A percentile compares a stretch with the other conserved stretches of the same genome.
These are phyloP conservation scores for Brachyopa scutellaris DNA, from an alignment of 2,888 invertebrate genomes.

Conservation along the genomic window DNA sequence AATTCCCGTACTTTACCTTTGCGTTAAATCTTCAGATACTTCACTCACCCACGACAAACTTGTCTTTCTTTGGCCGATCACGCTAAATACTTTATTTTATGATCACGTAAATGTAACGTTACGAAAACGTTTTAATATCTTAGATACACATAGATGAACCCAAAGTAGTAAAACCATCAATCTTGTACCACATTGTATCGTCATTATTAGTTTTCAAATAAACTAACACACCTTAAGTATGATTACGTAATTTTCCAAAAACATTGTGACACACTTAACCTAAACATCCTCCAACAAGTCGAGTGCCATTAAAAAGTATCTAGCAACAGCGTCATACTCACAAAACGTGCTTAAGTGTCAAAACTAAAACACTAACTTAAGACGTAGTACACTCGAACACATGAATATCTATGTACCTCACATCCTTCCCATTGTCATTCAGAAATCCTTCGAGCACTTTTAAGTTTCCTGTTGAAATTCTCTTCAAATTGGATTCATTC, in stretches of 20 bases:
- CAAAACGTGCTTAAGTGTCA: slow-evolving; percentile 58
- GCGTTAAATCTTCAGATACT: too few species aligned
- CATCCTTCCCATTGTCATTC: slow-evolving; percentile 39
- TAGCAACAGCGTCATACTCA: slow-evolving; percentile 12
- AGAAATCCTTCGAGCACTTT: slow-evolving; percentile 49
- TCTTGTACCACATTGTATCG: background rate
- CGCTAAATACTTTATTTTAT: too few species aligned
- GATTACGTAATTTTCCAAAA: slow-evolving; percentile 35
- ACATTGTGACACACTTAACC: slow-evolving; percentile 51
- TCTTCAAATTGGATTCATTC: too few species aligned
- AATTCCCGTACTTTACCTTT: too few species aligned
- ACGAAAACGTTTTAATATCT: too few species aligned
- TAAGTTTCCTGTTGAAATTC: slow-evolving; percentile 5
- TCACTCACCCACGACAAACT: too few species aligned
- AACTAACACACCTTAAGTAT: slow-evolving; percentile 39
- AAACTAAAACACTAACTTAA: slow-evolving; percentile 58
- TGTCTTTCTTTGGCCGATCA: too few species aligned
- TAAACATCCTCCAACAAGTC: slow-evolving; percentile 44
- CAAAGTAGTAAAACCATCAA: too few species aligned
- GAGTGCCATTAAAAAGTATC: slow-evolving; percentile 40
- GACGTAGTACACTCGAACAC: background rate
- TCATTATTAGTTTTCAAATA: slow-evolving; percentile 19
- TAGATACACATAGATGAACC: too few species aligned
- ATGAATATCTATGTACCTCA: slow-evolving; percentile 15
- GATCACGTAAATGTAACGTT: too few species aligned